Percentiles rank a stretch among this genome's conserved stretches.
Conservation (phyloP, 2,888 invertebrate genomes). For the Diarsia dahlii region DNA sequence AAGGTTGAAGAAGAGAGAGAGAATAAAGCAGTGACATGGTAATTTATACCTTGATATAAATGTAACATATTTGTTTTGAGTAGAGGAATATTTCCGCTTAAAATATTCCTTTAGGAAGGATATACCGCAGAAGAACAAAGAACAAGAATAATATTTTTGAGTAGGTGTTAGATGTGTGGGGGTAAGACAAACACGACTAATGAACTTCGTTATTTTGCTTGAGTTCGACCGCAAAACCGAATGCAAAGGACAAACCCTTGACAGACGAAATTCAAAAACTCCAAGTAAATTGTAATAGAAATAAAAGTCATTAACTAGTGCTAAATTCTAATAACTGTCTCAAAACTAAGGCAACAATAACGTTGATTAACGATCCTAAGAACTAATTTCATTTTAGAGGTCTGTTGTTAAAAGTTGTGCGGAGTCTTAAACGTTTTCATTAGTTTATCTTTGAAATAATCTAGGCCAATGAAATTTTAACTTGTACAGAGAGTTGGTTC, state of each 20-base stretch:
- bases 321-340: constrained; percentile 57
- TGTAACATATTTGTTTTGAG: neutral
- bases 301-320: constrained; percentile 24
- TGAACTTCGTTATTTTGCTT: neutral
- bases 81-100: neutral
- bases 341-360: constrained; percentile 50
- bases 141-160: neutral
- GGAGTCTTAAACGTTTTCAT: constrained; percentile 49
- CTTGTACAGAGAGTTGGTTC: constrained; percentile 7
- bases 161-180: neutral
- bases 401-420: constrained; percentile 52
- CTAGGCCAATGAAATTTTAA: constrained; percentile 38
- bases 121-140: too few species aligned
- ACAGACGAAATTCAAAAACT: neutral
- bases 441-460: constrained; percentile 50
- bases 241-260: neutral
- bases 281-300: constrained; percentile 22
- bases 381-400: constrained; percentile 62
- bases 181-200: neutral
- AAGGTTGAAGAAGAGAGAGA: too few species aligned
- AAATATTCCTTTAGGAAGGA: neutral
- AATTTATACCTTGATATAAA: neutral
- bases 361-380: constrained; percentile 61
- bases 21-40: too few species aligned
- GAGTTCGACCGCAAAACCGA: neutral